These are phyloP conservation scores for Araneus ventricosus DNA, from an alignment of 1,140 invertebrate genomes.

Conservation along the genomic window DNA sequence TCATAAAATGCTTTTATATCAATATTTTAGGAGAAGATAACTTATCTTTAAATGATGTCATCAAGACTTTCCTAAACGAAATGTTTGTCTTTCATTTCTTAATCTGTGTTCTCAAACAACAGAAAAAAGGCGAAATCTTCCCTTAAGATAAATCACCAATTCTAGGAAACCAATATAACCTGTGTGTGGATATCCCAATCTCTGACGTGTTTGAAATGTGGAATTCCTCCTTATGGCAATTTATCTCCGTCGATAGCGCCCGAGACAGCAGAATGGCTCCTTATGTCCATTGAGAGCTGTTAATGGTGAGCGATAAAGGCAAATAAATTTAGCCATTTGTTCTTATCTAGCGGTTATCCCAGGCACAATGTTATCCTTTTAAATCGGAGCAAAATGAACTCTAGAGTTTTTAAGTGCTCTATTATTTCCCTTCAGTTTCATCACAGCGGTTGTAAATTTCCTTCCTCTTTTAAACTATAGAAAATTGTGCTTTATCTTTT, in stretches of 20 bases:
- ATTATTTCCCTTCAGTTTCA: constrained; percentile 34
- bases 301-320: constrained; percentile 56
- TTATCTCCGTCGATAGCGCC: background rate
- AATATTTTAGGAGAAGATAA: no score
- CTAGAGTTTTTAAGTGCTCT: background rate
- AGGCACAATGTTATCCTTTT: constrained; percentile 33
- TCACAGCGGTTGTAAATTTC: background rate
- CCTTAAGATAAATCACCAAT: background rate
- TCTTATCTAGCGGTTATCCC: constrained; percentile 38
- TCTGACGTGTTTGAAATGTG: constrained; percentile 41
- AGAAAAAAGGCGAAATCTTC: background rate
- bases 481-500: background rate
- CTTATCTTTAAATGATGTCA: no score
- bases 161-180: background rate
- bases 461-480: background rate
- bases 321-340: constrained; percentile 46
- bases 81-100: no score
- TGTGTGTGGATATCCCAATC: background rate
- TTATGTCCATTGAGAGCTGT: constrained; percentile 39
- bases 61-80: no score
- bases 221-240: background rate
- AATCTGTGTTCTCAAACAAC: no score
- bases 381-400: constrained; percentile 34
- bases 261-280: constrained; percentile 30
- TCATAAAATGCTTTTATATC: no score